These are phyloP conservation scores for Ptilorrhoa leucosticta DNA, from an alignment of 2,113 vertebrate genomes.

Conservation along the genomic window DNA sequence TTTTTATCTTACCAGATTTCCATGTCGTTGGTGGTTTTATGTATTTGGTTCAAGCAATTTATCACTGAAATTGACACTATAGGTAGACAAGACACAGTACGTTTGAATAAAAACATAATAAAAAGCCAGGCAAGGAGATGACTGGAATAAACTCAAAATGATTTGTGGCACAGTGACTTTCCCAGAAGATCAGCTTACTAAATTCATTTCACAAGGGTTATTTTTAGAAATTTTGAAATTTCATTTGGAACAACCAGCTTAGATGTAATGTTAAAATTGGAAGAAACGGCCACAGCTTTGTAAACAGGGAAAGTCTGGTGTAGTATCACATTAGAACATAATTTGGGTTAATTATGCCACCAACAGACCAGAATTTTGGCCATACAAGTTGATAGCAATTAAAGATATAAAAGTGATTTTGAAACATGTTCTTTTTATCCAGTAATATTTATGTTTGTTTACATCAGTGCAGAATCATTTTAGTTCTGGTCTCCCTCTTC, in stretches of 20 bases:
- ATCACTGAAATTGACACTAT: background rate
- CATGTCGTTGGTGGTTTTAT: background rate
- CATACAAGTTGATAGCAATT: background rate
- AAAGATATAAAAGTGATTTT: background rate
- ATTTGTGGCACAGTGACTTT: background rate
- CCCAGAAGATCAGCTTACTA: background rate
- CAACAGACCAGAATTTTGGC: background rate
- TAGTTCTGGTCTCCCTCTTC: background rate
- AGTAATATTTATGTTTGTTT: background rate
- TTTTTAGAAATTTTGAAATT: slow-evolving; percentile 9
- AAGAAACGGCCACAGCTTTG: background rate
- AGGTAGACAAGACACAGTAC: background rate
- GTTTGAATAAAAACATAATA: background rate
- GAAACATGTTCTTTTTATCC: background rate
- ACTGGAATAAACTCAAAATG: background rate
- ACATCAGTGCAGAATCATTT: background rate
- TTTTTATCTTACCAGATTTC: background rate
- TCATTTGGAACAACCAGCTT: background rate
- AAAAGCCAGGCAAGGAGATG: background rate
- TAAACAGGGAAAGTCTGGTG: background rate
- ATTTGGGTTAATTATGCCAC: background rate
- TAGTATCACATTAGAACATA: background rate
- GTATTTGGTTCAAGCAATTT: background rate
- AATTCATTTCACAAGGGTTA: background rate
- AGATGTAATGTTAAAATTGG: background rate